Conservation (phyloP, 2,797 vertebrate genomes). For the Petrocephalus schoutedeni region DNA sequence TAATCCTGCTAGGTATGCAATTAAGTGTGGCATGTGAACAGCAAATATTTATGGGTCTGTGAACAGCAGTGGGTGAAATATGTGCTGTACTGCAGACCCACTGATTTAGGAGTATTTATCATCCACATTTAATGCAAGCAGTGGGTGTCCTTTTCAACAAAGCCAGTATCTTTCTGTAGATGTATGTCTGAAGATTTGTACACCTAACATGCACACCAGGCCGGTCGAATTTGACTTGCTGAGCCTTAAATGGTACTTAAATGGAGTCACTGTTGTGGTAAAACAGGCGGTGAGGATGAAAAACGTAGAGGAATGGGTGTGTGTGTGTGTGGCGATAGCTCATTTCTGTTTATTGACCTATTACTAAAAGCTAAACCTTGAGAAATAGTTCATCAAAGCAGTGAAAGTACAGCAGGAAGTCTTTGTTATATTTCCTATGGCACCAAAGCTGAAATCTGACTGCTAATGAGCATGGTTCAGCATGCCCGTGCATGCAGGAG, state of each 20-base stretch:
- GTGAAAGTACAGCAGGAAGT: constrained; percentile 10
- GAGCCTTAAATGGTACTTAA: background rate
- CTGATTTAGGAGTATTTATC: background rate
- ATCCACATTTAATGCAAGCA: background rate
- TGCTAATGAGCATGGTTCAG: constrained; percentile 35
- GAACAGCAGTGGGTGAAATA: background rate
- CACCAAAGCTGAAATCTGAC: background rate
- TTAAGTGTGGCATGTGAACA: background rate
- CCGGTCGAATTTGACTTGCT: background rate
- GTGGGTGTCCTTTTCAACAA: background rate
- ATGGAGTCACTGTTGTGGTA: background rate
- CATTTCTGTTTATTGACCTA: background rate
- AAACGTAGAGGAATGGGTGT: background rate
- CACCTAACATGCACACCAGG: background rate
- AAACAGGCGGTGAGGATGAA: background rate
- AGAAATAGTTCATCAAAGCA: background rate
- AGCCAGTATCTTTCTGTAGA: background rate
- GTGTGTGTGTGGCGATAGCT: background rate
- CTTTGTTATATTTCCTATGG: background rate
- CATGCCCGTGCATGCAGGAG: constrained; percentile 56
- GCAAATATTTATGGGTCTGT: background rate
- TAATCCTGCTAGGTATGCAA: background rate
- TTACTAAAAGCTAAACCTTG: background rate
- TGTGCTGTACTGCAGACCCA: background rate
- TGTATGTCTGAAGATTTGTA: background rate